Evolutionary conservation across 2,797 vertebrate genomes (phyloP), one percentile per base, ranked within the genome.

Genomic region (Euphonia xanthogaster): DNA sequence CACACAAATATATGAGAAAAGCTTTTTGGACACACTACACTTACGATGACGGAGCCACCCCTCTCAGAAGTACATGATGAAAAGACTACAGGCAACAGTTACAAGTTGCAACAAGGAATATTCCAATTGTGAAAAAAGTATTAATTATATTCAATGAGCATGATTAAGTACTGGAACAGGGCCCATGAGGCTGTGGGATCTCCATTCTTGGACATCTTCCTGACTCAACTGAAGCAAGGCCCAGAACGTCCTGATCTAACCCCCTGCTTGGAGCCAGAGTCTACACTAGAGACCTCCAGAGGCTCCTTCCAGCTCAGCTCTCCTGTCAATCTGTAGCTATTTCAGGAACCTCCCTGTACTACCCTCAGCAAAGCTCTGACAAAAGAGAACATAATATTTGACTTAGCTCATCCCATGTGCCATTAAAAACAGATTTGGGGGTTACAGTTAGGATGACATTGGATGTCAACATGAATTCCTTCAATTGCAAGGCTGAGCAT

Each of bases 61-160:
- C 74, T 91, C 66, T 91, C 90, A 91, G 78, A 90, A 80, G 61
- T 42, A 53, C n/a, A 5, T 20, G 68, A 88, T 47, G 40, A 87
- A 88, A 94, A 80, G 66, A 77, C 54, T 13, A 80, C 33, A 83
- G 90, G 79, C 86, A 92, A 50, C 24, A 50, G 66, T 75, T 68
- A 31, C 76, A 90, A 75, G 90, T 50, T 93, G n/a, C 50, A 96
- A 83, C 83, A 95, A 75, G 51, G 68, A 92, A 81, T 72, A 90
- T 19, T 74, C 82, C 76, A 80, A 39, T 50, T 77, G 65, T 93
- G 70, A 60, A 91, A 93, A 96, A 80, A 30, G 22, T 57, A 78
- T 93, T 88, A n/a, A 90, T 93, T 92, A 72, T 50, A 78, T 61
- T 68, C 86, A 86, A 27, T 75, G 66, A 95, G 76, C 22, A 42